phyloP scores from a whole-genome alignment of 2,888 invertebrate species.

The Deilephila porcellus region DNA sequence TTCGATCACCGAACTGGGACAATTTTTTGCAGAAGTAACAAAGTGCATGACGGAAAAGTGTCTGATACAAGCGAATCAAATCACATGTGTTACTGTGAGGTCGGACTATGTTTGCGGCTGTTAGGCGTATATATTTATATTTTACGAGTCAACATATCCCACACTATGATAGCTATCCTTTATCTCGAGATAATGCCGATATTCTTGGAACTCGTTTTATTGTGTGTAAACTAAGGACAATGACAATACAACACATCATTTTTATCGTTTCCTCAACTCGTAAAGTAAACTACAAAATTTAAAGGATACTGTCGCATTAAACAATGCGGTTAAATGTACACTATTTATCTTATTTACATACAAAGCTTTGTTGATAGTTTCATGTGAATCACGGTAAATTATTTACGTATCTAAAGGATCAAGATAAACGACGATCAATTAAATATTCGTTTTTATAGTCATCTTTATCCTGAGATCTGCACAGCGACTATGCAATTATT shows the following conservation, averaged over 20 bases:
- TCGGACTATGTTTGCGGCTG: too few species aligned
- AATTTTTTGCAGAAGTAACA: too few species aligned
- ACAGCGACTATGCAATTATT: too few species aligned
- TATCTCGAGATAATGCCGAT: constrained; percentile 18
- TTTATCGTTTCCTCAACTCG: constrained; percentile 31
- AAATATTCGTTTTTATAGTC: neutral
- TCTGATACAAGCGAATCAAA: too few species aligned
- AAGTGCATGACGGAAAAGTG: too few species aligned
- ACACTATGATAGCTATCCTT: neutral
- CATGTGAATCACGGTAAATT: neutral
- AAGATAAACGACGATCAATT: too few species aligned
- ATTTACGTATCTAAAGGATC: neutral
- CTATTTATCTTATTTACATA: constrained; percentile 18
- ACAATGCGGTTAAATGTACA: neutral
- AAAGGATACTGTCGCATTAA: constrained; percentile 18
- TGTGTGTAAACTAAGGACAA: constrained; percentile 26
- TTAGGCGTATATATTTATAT: neutral
- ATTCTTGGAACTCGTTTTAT: constrained; percentile 24
- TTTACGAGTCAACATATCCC: neutral
- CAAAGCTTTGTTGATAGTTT: constrained; percentile 16
- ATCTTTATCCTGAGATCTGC: too few species aligned
- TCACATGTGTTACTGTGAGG: too few species aligned
- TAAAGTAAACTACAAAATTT: constrained; percentile 24
- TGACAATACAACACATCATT: constrained; percentile 23
- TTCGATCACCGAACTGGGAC: too few species aligned